phyloP scores from a whole-genome alignment of 2,888 invertebrate species.

The Altica lythri region DNA sequence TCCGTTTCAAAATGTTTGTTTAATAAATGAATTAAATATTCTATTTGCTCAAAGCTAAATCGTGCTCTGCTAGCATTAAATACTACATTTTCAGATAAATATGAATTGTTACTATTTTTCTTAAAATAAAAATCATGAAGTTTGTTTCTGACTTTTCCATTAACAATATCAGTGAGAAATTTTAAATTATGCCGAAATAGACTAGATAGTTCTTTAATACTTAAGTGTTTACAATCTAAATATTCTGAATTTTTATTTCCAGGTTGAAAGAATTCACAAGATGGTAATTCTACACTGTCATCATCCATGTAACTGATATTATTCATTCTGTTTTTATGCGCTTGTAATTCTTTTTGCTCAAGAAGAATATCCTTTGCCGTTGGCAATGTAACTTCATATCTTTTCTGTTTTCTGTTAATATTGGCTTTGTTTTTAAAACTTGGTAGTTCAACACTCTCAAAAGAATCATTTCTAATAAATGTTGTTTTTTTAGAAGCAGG shows the following conservation, averaged over 20 bases:
- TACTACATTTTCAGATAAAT: slow-evolving; percentile 40
- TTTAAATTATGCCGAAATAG: slow-evolving; percentile 36
- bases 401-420: too few relatives aligned
- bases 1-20: slow-evolving; percentile 41
- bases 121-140: slow-evolving; percentile 33
- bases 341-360: too few relatives aligned
- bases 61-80: slow-evolving; percentile 46
- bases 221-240: slow-evolving; percentile 42
- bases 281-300: slow-evolving; percentile 26
- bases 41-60: slow-evolving; percentile 47
- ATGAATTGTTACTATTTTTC: slow-evolving; percentile 20
- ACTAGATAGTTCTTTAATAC: slow-evolving; percentile 30
- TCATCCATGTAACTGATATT: too few relatives aligned
- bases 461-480: too few relatives aligned
- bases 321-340: too few relatives aligned
- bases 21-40: slow-evolving; percentile 42
- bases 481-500: too few relatives aligned
- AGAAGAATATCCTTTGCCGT: too few relatives aligned
- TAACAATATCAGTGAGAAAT: slow-evolving; percentile 34
- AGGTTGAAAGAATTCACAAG: slow-evolving; percentile 22
- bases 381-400: too few relatives aligned
- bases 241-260: slow-evolving; percentile 11
- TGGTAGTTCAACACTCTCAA: too few relatives aligned
- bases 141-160: slow-evolving; percentile 35
- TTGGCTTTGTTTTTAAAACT: too few relatives aligned